Conservation (phyloP, 1,140 invertebrate species). For the Solenopsis fugax region DNA sequence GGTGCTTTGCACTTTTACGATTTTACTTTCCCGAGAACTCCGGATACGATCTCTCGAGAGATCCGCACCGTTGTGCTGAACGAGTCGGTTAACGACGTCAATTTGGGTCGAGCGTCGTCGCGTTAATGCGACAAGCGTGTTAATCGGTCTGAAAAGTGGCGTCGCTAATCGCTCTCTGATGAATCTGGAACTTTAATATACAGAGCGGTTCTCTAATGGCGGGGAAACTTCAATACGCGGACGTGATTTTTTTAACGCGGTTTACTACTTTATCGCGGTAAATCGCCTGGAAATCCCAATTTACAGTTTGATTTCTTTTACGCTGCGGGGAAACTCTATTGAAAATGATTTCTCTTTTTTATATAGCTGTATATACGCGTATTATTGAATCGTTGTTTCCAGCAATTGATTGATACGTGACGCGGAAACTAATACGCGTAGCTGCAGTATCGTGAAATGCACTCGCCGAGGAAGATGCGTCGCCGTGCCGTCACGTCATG, state of each 20-base stretch:
- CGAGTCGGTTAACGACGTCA: slow-evolving; percentile 46
- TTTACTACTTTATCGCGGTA: background rate
- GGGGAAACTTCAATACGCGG: background rate
- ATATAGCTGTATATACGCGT: background rate
- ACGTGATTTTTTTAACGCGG: background rate
- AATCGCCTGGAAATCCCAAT: background rate
- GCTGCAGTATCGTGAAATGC: slow-evolving; percentile 22
- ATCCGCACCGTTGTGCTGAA: background rate
- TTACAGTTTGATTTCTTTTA: background rate
- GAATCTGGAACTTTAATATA: slow-evolving; percentile 12
- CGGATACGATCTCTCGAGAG: slow-evolving; percentile 48
- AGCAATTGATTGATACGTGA: slow-evolving; percentile 26
- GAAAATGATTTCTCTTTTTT: background rate
- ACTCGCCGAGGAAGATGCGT: slow-evolving; percentile 19
- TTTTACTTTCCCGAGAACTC: slow-evolving; percentile 28
- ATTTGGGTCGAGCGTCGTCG: slow-evolving; percentile 41
- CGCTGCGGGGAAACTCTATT: background rate
- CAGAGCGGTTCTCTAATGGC: background rate
- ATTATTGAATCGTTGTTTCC: slow-evolving; percentile 17
- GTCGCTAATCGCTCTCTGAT: background rate
- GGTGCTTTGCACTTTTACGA: slow-evolving; percentile 52
- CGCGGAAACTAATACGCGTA: slow-evolving; percentile 3
- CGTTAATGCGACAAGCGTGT: slow-evolving; percentile 48
- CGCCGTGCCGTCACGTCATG: slow-evolving; percentile 13
- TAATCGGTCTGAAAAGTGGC: slow-evolving; percentile 34